These are phyloP conservation scores for Scolopax mira DNA, from an alignment of 2,113 vertebrate species.

Conservation along the genomic window DNA sequence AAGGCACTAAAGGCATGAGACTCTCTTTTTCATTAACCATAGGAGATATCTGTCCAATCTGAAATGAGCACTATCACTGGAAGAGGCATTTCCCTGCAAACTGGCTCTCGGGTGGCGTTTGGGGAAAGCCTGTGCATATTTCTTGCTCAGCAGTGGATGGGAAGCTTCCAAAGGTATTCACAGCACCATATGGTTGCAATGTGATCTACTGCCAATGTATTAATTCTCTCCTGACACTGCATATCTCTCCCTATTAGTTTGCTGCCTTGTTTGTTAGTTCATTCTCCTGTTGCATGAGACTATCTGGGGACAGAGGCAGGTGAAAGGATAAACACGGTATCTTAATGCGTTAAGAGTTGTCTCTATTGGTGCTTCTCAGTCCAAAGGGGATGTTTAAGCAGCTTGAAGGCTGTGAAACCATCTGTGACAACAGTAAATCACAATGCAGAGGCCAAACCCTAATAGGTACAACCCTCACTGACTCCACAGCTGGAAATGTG, in stretches of 20 bases:
- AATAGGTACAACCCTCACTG: background rate
- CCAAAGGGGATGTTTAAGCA: background rate
- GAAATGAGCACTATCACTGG: background rate
- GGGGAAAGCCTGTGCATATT: background rate
- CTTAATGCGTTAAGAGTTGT: background rate
- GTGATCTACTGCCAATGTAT: background rate
- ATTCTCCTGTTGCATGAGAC: background rate
- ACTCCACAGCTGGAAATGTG: background rate
- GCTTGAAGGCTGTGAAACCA: background rate
- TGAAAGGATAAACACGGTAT: background rate
- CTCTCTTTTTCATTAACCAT: background rate
- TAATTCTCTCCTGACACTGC: background rate
- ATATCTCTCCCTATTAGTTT: background rate
- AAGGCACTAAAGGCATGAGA: background rate
- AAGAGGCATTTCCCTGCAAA: background rate
- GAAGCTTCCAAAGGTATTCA: background rate
- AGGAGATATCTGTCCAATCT: background rate
- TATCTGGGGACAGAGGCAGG: background rate
- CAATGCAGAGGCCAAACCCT: fast-evolving
- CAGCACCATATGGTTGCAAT: background rate
- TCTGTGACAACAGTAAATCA: background rate
- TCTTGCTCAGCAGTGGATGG: background rate
- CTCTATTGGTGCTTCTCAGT: background rate
- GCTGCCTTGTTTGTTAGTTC: background rate
- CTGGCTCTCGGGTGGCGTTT: background rate